Evolutionary conservation across 1,140 invertebrate species (phyloP).

Genomic region (Sinella curviseta): DNA sequence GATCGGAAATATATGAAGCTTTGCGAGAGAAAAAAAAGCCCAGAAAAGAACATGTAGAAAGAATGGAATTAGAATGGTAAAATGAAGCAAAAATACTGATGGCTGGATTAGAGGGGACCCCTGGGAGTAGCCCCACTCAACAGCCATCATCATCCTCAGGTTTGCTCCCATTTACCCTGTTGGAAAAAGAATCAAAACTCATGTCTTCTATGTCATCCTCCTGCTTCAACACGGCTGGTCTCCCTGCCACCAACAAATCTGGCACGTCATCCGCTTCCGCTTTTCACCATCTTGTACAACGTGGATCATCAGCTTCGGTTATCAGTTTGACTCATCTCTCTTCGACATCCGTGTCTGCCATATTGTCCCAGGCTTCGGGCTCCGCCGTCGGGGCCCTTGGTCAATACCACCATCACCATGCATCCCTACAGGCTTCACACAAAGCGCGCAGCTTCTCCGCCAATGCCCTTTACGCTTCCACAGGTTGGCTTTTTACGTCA

Average conservation of each 20-base stretch:
- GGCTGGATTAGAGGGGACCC: constrained; percentile 35
- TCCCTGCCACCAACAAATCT: not conserved
- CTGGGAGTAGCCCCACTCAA: constrained; percentile 48
- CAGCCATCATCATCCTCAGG: not conserved
- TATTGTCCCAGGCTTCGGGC: not conserved
- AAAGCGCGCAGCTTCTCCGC: constrained; percentile 51
- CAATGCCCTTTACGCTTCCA: constrained; percentile 49
- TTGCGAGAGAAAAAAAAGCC: too few relatives aligned
- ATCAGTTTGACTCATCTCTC: constrained; percentile 15
- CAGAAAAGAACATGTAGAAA: too few relatives aligned
- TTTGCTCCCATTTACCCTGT: not conserved
- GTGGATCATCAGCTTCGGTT: constrained; percentile 9
- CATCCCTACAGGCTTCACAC: constrained; percentile 46
- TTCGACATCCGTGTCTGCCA: constrained; percentile 11
- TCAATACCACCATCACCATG: constrained; percentile 28
- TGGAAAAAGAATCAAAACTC: constrained; percentile 20
- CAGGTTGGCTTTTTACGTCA: constrained; percentile 41
- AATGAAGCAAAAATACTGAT: not conserved
- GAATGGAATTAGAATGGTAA: not conserved
- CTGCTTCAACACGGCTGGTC: not conserved
- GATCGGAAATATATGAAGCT: too few relatives aligned
- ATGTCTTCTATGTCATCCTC: not conserved
- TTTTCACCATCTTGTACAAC: not conserved
- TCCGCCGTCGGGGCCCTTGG: not conserved
- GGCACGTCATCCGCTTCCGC: not conserved